Percentiles rank a stretch among this genome's conserved stretches.
Evolutionary conservation across 92 coral and sea anemone species (phyloP).

Genomic region (Porites evermanni): DNA sequence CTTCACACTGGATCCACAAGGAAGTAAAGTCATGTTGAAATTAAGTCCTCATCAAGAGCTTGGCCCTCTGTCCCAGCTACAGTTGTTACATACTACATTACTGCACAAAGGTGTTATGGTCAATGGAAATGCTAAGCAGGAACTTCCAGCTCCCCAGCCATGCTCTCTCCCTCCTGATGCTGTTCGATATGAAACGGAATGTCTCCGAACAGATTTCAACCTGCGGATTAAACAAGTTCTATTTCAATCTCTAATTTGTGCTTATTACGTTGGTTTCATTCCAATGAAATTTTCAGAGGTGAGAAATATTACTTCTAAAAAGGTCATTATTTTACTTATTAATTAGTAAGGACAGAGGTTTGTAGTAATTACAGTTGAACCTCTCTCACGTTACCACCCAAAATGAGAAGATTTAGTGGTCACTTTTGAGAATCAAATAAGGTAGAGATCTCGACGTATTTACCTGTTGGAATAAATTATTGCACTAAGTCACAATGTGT

Average conservation of each 20-base stretch:
- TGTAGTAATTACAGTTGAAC: no score
- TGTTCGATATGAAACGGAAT: slow-evolving; percentile 92
- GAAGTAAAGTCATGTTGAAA: slow-evolving; percentile 90
- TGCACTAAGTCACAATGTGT: no score
- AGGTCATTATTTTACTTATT: no score
- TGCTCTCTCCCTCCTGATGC: slow-evolving; percentile 97
- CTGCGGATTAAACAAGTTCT: slow-evolving; percentile 93
- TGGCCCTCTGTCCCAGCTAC: slow-evolving; percentile 54
- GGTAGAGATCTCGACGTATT: no score
- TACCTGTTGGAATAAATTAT: no score
- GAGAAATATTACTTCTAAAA: slow-evolving; percentile 16
- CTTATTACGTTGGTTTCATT: slow-evolving; percentile 94
- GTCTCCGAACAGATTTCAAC: slow-evolving; percentile 97
- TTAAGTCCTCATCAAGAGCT: slow-evolving; percentile 88
- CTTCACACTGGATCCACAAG: slow-evolving; percentile 96
- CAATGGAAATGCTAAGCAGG: slow-evolving; percentile 80
- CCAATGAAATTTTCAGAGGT: slow-evolving; percentile 99
- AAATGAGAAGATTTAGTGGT: no score
- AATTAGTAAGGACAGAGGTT: no score
- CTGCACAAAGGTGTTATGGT: slow-evolving; percentile 63
- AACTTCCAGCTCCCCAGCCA: slow-evolving; percentile 49
- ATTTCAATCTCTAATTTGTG: slow-evolving; percentile 94
- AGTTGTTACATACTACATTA: slow-evolving; percentile 48
- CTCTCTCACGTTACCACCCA: no score
- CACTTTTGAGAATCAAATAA: no score